A percentile compares a stretch with the other conserved stretches of the same genome.
These are phyloP conservation scores for Cabera pusaria DNA, from an alignment of 2,888 invertebrate species.

Conservation along the genomic window DNA sequence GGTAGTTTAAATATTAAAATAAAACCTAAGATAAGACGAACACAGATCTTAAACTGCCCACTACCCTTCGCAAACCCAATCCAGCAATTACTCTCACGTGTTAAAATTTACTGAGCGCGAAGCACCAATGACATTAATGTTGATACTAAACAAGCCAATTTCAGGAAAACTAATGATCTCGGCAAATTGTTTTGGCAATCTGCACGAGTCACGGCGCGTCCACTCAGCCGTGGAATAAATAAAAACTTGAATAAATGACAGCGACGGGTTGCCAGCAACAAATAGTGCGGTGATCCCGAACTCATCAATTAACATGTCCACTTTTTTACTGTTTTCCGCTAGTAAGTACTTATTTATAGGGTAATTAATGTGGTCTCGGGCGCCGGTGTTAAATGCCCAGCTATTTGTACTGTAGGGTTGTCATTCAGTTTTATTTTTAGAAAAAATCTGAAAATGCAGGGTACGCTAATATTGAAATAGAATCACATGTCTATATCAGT, in stretches of 20 bases:
- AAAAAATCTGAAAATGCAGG: no score
- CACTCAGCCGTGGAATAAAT: conserved; percentile 22
- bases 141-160: conserved; percentile 8
- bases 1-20: no score
- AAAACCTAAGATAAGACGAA: no score
- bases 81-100: no score
- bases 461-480: no score
- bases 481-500: no score
- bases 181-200: conserved; percentile 23
- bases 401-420: conserved; percentile 40
- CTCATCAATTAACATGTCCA: conserved; percentile 32
- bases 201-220: conserved; percentile 11
- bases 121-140: no score
- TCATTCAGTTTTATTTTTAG: no score
- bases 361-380: conserved; percentile 56
- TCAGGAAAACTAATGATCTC: conserved; percentile 16
- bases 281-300: conserved; percentile 27
- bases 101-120: no score
- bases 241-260: conserved; percentile 30
- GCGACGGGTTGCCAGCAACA: conserved; percentile 23
- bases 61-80: no score
- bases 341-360: conserved; percentile 51
- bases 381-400: conserved; percentile 39
- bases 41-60: no score
- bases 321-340: conserved; percentile 35